A percentile compares a stretch with the other conserved stretches of the same genome.
phyloP scores from a whole-genome alignment of 1,140 invertebrate genomes.

The Tyrophagus putrescentiae region DNA sequence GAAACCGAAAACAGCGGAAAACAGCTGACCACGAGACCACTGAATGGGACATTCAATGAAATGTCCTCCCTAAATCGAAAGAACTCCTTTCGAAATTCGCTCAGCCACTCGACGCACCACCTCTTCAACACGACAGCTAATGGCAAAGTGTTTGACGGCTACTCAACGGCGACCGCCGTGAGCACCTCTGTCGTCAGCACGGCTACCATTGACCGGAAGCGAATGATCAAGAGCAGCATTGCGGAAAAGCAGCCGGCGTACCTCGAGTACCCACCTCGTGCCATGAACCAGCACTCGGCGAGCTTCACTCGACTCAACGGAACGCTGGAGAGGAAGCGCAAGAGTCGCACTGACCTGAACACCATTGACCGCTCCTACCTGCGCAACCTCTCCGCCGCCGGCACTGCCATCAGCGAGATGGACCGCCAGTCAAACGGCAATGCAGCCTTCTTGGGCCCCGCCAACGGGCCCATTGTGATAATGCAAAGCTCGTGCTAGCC shows the following conservation, averaged over 20 bases:
- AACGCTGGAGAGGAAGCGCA: conserved; percentile 19
- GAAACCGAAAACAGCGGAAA: too few relatives aligned
- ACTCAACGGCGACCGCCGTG: neutral
- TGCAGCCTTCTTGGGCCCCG: neutral
- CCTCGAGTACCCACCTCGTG: neutral
- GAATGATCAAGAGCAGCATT: neutral
- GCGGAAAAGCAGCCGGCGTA: neutral
- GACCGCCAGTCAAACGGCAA: neutral
- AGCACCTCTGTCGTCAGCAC: neutral
- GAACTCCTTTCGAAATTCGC: conserved; percentile 9
- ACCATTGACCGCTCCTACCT: neutral
- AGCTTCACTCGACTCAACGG: conserved; percentile 20
- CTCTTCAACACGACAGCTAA: neutral
- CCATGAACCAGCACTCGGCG: conserved; percentile 14
- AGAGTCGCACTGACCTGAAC: conserved; percentile 15
- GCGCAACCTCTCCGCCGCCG: neutral
- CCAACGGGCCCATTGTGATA: conserved; percentile 18
- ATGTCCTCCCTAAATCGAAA: conserved; percentile 8
- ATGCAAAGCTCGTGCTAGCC: conserved; percentile 19
- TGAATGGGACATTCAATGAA: too few relatives aligned
- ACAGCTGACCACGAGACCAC: too few relatives aligned
- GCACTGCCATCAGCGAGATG: too few relatives aligned
- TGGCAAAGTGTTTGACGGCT: neutral
- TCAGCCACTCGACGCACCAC: neutral
- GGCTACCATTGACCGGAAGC: conserved; percentile 2